Evolutionary conservation across 2,888 invertebrate genomes (phyloP), one percentile per base, ranked within the genome.

Genomic region (Platypus cylindrus): DNA sequence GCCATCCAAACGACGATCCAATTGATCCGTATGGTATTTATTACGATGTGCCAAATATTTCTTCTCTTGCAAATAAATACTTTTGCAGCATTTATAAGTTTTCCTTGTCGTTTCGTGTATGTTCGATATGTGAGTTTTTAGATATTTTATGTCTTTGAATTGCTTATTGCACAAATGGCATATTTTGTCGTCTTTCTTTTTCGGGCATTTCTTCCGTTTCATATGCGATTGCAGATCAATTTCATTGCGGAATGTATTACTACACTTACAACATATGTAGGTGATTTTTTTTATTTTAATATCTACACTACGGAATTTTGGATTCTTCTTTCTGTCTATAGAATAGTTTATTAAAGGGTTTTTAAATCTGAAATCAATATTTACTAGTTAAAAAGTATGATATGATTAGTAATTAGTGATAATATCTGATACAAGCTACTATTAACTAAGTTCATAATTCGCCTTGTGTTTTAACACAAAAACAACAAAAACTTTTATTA

Each of bases 101-200:
- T 15, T 8, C 15, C 24, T 38, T 14, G 41, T 31, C 5, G n/a
- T 22, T 4, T 16, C n/a, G 31, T 41, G 41, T 8, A 41, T 17
- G 8, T 38, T 38, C 16, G 18, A 38, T 13, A 44, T 28, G 28
- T 48, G 48, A 13, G 34, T 35, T 17, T 31, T 30, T 5, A 48
- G 27, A 14, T 40, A 37, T 18, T 41, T 45, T 3, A 31, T 30
- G 9, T 38, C 36, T 25, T 44, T 43, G 23, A 45, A 45, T 3
- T 16, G 20, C 26, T 42, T 45, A 8, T 31, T 25, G 36, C 50
- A 50, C 5, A 33, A 17, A 7, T 37, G 35, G 25, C 50, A 50
- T 4, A 33, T 34, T 14, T 33, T 17, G 4, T 17, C 22, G 5
- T 17, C 16, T 13, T 18, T 8, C 11, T 8, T 12, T 13, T 18